phyloP scores from a whole-genome alignment of 2,113 vertebrate species.

The Rhagologus leucostigma region DNA sequence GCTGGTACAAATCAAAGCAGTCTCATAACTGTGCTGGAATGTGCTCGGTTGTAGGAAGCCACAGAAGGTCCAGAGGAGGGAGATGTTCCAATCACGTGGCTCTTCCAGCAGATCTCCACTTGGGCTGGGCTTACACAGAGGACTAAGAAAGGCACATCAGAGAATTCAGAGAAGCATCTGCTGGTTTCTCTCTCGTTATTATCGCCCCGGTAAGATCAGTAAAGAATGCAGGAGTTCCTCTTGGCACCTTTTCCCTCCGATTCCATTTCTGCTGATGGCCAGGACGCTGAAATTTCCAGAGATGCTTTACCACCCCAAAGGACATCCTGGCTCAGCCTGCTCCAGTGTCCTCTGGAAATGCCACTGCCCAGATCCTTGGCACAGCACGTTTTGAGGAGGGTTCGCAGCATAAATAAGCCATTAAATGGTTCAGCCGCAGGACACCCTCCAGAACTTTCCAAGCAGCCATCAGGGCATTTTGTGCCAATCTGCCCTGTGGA shows the following conservation, averaged over 20 bases:
- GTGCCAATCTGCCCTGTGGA: neutral
- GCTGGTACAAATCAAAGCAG: neutral
- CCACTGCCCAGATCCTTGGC: neutral
- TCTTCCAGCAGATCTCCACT: neutral
- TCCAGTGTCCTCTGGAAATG: neutral
- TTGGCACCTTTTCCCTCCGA: neutral
- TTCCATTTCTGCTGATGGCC: neutral
- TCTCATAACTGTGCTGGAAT: neutral
- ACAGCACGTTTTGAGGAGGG: neutral
- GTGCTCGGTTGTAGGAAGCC: neutral
- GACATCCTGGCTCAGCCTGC: neutral
- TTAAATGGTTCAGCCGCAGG: neutral
- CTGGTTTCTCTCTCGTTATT: neutral
- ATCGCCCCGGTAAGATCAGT: neutral
- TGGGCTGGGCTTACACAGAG: neutral
- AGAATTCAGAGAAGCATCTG: neutral
- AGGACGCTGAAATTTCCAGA: neutral
- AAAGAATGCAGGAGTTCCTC: neutral
- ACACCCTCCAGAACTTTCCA: neutral
- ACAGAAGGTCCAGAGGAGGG: neutral
- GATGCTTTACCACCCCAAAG: neutral
- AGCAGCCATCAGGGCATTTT: neutral
- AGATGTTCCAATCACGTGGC: neutral
- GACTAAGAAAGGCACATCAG: neutral
- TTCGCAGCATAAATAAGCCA: neutral